Evolutionary conservation across 64 coral and sea anemone species (phyloP), one percentile per base, ranked within the genome.

Genomic region (Pachyseris speciosa): DNA sequence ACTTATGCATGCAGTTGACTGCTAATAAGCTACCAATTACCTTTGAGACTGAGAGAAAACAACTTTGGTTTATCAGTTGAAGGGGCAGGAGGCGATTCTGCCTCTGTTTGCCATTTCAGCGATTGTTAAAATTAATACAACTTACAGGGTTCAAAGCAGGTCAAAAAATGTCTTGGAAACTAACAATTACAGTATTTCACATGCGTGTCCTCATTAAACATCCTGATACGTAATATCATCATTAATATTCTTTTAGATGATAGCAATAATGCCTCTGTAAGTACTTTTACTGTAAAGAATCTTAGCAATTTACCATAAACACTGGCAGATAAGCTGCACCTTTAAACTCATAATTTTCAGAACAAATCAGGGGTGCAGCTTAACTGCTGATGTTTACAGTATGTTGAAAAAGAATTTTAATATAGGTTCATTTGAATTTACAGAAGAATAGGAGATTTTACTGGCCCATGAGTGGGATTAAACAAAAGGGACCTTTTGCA

Each of bases 41-140:
- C 78, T 64, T 83, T 83, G 49, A 83, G 78, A 83, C 78, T 9
- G 50, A 79, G 42, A 26, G 75, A 79, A 79, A 79, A 49, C 75
- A 79, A 79, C 75, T 79, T 79, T 48, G 75, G 43, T 79, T 79
- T 79, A 79, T 79, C 75, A 79, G 75, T 50, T 79, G 75, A 79
- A 79, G 75, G 75, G 75, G 75, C 75, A 79, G 78, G 78, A 83
- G 78, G 78, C 49, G 26, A 83, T 83, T 59, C 78, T 83, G 78
- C 78, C 78, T 27, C 29, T 83, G 78, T 83, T 83, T 28, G 45
- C 78, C 51, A 83, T 83, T 83, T 60, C 78, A 83, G 78, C 51
- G 50, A 63, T 83, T 50, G 60, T 83, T 60, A 83, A 50, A 83
- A 83, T 83, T 37, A 83, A 83, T 83, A 83, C 51, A 83, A 57